Base-by-base conservation (phyloP, 2,113 vertebrate species). In the Bubo bubo region DNA sequence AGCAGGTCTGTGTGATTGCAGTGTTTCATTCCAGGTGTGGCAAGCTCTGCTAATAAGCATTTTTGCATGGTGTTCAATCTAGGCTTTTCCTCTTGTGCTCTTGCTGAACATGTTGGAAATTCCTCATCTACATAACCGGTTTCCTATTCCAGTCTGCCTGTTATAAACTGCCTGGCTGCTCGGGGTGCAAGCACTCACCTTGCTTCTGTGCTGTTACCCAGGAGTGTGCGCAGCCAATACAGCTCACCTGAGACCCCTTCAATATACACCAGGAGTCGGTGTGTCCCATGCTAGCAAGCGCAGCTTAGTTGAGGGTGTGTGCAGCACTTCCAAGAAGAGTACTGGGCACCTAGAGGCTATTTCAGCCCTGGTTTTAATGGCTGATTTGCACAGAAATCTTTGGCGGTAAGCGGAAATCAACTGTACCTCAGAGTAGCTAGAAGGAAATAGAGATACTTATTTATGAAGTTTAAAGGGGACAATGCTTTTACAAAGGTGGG, bases 191-290 rank as follows among this genome's bases (percentile, higher is more conserved):
- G 32, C 22, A 8, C 32, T 50, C 22, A 22, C 19, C 10, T 73
- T 62, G 26, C 30, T 68, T 63, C 55, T 50, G 35, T 70, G n/a
- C 20, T 53, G 52, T 23, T 49, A 32, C 34, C n/a, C 32, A 55
- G 79, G 47, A 58, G 35, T 0, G 2, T 34, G 18, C 43, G 27
- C 35, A 58, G 50, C 45, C 35, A 43, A 4, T 5, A 7, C 8
- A 7, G 62, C 66, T 86, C 86, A 43, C 47, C 34, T 13, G 37
- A 35, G 63, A 21, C 47, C 0, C 24, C 30, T 23, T 23, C 64
- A 24, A 0, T 11, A 2, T 0, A 34, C 37, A 60, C 20, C 26
- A 16, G 70, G 28, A 63, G 24, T 49, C 4, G 3, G 10, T 4
- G 27, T 55, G 26, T 68, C 49, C 47, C 34, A 4, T 7, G 13